A percentile compares a stretch with the other conserved stretches of the same genome.
These are phyloP conservation scores for Calephelis virginiensis DNA, from an alignment of 1,140 invertebrate species.

Conservation along the genomic window DNA sequence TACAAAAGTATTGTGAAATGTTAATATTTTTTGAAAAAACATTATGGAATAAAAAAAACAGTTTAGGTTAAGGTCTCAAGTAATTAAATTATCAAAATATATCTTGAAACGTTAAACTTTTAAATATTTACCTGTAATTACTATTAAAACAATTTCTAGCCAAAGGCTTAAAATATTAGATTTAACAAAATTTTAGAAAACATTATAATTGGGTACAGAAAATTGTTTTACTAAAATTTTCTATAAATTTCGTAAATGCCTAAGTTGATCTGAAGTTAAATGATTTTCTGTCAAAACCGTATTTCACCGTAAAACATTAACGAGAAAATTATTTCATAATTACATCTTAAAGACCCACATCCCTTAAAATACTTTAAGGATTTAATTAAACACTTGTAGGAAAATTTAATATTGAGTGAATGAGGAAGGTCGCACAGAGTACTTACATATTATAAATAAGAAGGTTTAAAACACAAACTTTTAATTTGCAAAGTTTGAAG, in stretches of 20 bases:
- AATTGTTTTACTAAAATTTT: not conserved
- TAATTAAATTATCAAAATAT: not conserved
- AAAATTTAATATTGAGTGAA: slow-evolving; percentile 9
- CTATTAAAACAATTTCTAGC: too few relatives aligned
- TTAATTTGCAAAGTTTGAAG: too few relatives aligned
- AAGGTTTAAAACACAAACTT: not conserved
- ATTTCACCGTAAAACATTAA: not conserved
- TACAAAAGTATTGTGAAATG: too few relatives aligned
- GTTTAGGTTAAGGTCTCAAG: not conserved
- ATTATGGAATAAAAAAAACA: too few relatives aligned
- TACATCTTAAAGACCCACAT: not conserved
- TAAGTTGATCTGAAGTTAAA: not conserved
- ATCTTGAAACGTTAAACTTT: not conserved
- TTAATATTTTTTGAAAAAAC: too few relatives aligned
- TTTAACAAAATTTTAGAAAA: too few relatives aligned
- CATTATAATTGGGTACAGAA: not conserved
- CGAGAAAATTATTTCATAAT: slow-evolving; percentile 8
- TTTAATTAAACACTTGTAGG: not conserved
- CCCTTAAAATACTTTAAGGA: not conserved
- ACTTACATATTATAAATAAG: not conserved
- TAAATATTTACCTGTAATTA: not conserved
- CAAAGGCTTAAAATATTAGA: not conserved
- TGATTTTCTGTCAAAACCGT: slow-evolving; percentile 8
- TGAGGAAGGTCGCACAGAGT: not conserved
- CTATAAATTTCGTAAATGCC: not conserved